These are phyloP conservation scores for Zeuzera pyrina DNA, from an alignment of 2,888 invertebrate species.

Conservation along the genomic window DNA sequence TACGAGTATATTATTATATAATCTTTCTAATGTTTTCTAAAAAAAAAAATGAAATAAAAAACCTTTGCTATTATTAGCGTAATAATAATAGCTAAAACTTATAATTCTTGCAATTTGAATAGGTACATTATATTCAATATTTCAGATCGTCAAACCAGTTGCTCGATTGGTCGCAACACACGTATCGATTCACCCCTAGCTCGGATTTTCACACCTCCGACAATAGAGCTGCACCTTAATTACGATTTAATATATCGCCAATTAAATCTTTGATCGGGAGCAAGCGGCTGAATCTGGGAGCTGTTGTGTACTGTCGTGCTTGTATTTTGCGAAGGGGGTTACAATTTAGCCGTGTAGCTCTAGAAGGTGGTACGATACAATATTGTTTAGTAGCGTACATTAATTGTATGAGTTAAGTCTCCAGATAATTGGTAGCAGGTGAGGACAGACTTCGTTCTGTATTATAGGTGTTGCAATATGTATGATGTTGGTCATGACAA, in stretches of 20 bases:
- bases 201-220: conserved; percentile 48
- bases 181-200: conserved; percentile 28
- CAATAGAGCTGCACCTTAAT: conserved; percentile 58
- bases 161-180: conserved; percentile 24
- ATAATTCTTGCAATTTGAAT: no score
- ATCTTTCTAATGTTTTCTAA: no score
- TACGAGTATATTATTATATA: no score
- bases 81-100: no score
- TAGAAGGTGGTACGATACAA: conserved; percentile 18
- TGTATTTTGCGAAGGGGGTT: conserved; percentile 14
- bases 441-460: conserved; percentile 24
- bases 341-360: conserved; percentile 18
- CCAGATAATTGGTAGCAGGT: conserved; percentile 28
- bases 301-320: conserved; percentile 17
- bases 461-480: no score
- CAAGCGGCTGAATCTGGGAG: conserved; percentile 34
- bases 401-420: conserved; percentile 24
- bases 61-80: no score
- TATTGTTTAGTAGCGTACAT: conserved; percentile 23
- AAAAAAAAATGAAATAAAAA: no score
- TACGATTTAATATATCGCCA: conserved; percentile 70
- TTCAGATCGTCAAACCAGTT: conserved; percentile 14
- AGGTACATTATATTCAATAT: no score
- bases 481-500: no score
- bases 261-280: conserved; percentile 61